Percentiles rank a stretch among this genome's conserved stretches.
Evolutionary conservation across 2,113 vertebrate genomes (phyloP).

Genomic region (Crypturellus undulatus): DNA sequence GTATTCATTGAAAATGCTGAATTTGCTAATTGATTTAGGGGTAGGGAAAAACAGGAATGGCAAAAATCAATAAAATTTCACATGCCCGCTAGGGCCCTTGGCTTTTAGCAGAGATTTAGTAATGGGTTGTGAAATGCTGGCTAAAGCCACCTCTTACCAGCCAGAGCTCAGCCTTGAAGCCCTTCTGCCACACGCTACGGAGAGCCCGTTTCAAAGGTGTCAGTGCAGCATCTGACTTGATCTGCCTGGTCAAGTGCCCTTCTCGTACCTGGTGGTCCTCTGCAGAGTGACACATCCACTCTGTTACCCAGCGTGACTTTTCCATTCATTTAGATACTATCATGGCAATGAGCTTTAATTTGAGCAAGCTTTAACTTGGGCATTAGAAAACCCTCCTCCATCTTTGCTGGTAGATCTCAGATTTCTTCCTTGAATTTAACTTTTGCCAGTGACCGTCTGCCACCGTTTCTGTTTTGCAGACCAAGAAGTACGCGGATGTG

Average conservation of each 20-base stretch:
- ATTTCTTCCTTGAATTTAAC: background rate
- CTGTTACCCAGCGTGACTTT: background rate
- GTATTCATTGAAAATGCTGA: background rate
- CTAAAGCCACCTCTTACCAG: background rate
- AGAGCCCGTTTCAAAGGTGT: background rate
- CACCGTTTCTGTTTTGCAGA: constrained; percentile 78
- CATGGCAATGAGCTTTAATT: background rate
- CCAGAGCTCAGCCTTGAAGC: background rate
- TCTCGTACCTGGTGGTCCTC: background rate
- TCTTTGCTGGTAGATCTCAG: background rate
- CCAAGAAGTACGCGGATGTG: constrained; percentile 97
- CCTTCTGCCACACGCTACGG: too few species aligned
- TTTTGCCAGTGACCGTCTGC: background rate
- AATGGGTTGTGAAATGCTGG: background rate
- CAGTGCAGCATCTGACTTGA: background rate
- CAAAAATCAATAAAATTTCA: constrained; percentile 3
- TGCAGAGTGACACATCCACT: background rate
- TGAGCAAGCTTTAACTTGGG: background rate
- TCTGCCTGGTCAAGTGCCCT: background rate
- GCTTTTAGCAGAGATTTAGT: constrained; percentile 1
- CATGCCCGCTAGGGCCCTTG: background rate
- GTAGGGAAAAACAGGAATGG: background rate
- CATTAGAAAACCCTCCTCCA: background rate
- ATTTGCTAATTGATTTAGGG: background rate
- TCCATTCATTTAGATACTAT: background rate